Base-by-base conservation (phyloP, 1,140 invertebrate genomes). In the Polypedilum pembai region DNA sequence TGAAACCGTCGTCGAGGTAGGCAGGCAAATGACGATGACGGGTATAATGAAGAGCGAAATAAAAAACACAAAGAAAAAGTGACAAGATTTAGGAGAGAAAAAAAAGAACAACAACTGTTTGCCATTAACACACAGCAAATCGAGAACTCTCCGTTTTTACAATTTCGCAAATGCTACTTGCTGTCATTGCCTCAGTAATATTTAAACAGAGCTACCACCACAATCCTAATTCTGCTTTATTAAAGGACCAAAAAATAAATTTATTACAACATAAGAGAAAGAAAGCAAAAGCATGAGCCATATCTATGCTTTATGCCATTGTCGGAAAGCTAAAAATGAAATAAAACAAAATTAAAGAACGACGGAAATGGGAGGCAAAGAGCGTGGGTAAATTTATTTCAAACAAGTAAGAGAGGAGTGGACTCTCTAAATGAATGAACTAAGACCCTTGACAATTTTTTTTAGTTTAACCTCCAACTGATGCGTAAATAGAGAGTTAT, bases 181-280 rank as follows among this genome's bases (percentile, higher is more conserved):
- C 45, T 56, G 12, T 56, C n/a, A n/a, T 8, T n/a, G 45, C 8
- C 45, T n/a, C 3, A 4, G 45, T 56, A n/a, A 56, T 33, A 33
- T 33, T 33, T 33, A 33, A 33, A 33, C 24, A 33, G 24, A 33
- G 24, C 5, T 5, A 33, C 24, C 24, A 33, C 24, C 24, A 15
- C 45, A n/a, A 15, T 56, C 45, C 7, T 56, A 15, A 56, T 56
- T 56, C 45, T n/a, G n/a, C 15, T 56, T 56, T 56, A 56, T 56
- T 56, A 56, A 56, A 56, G 45, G 45, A 56, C 45, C 12, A 15
- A n/a, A 56, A 56, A 56, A 56, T 15, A 56, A 56, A 56, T 56
- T 56, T 56, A 56, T 56, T 56, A 56, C n/a, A 56, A n/a, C 45
- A 56, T n/a, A 56, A n/a, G 45, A 56, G 45, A 56, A 56, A 56